These are phyloP conservation scores for Synchiropus splendidus DNA, from an alignment of 2,113 vertebrate species.

Conservation along the genomic window DNA sequence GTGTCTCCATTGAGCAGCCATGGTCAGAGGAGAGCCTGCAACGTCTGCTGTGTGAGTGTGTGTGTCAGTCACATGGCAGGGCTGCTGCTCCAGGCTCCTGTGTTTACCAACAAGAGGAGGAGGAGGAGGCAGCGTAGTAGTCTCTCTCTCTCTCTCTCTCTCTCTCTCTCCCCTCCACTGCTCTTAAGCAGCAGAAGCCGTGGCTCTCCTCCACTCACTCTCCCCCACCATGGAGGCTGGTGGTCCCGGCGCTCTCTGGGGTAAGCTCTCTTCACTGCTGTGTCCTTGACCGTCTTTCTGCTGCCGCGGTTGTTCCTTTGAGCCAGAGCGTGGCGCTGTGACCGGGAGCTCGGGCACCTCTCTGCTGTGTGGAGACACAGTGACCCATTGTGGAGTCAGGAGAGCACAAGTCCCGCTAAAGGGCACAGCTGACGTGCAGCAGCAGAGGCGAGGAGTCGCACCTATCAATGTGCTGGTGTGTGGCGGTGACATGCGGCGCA, in stretches of 20 bases:
- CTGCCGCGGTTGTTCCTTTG: neutral
- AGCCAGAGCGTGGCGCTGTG: conserved; percentile 11
- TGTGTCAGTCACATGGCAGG: conserved; percentile 39
- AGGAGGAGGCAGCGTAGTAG: conserved; percentile 28
- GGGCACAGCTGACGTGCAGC: conserved; percentile 24
- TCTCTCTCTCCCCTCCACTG: neutral
- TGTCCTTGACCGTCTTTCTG: neutral
- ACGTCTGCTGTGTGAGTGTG: conserved; percentile 1
- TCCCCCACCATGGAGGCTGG: too few species aligned
- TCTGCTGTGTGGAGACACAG: conserved; percentile 19
- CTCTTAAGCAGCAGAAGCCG: neutral
- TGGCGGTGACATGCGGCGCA: conserved; percentile 7
- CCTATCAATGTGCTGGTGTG: conserved; percentile 5
- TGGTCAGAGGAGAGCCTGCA: too few species aligned
- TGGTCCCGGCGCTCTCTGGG: too few species aligned
- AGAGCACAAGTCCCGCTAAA: conserved; percentile 45
- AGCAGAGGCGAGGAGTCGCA: neutral
- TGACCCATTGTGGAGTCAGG: conserved; percentile 34
- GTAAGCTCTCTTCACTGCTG: too few species aligned
- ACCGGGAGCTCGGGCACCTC: conserved; percentile 5
- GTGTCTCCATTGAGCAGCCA: conserved; percentile 2
- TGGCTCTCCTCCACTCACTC: too few species aligned
- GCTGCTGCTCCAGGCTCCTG: conserved; percentile 37
- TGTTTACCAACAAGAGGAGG: conserved; percentile 50
- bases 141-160: conserved; percentile 2